Evolutionary conservation across 2,113 vertebrate genomes (phyloP).

Genomic region (Donacobius atricapilla): DNA sequence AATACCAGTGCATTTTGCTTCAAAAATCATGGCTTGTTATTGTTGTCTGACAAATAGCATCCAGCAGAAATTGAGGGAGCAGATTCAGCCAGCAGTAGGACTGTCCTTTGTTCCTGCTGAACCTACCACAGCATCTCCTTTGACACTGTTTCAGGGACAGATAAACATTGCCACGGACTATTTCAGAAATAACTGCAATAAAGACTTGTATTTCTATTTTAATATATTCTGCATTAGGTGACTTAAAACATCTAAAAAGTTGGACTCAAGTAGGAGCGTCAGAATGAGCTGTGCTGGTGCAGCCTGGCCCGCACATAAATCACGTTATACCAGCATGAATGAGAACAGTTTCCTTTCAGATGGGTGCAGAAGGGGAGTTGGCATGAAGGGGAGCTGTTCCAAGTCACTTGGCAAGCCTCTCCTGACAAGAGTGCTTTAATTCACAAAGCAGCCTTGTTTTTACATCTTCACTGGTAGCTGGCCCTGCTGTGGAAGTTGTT

Average conservation of each 20-base stretch:
- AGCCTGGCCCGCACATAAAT: rapidly evolving
- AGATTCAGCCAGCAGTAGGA: not conserved
- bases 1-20: not conserved
- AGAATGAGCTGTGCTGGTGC: not conserved
- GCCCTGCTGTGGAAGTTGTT: not conserved
- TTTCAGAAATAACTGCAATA: not conserved
- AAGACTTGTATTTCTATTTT: not conserved
- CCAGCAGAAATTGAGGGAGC: not conserved
- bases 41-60: not conserved
- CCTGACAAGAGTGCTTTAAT: not conserved
- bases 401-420: not conserved
- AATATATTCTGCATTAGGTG: not conserved
- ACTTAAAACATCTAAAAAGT: not conserved
- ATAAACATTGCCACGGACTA: not conserved
- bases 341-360: not conserved
- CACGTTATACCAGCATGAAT: not conserved
- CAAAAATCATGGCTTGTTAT: not conserved
- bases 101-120: not conserved
- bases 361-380: not conserved
- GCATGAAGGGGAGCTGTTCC: not conserved
- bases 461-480: not conserved
- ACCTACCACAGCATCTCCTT: not conserved
- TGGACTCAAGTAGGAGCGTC: not conserved
- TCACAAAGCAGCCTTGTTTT: not conserved
- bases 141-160: not conserved